A percentile compares a stretch with the other conserved stretches of the same genome.
Evolutionary conservation across 2,797 vertebrate species (phyloP).

Genomic region (Characodon lateralis): DNA sequence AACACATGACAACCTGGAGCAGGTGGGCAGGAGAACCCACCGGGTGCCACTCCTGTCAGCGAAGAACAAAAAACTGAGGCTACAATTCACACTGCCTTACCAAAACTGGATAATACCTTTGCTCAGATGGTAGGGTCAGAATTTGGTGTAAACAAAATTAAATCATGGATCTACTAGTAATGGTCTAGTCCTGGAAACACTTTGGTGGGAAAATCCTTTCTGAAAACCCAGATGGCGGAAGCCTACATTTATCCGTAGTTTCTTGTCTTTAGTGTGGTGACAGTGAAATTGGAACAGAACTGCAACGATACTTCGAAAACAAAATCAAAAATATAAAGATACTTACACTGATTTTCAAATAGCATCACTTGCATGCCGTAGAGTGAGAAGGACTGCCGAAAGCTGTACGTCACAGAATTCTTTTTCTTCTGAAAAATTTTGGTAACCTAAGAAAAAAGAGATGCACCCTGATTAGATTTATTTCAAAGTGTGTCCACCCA

Average conservation of each 20-base stretch:
- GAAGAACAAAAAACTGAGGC: background rate
- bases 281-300: background rate
- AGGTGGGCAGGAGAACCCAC: background rate
- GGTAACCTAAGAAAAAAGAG: slow-evolving; percentile 84
- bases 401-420: slow-evolving; percentile 97
- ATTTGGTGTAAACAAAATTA: too few relatives aligned
- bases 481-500: background rate
- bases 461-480: slow-evolving; percentile 3
- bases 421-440: slow-evolving; percentile 99
- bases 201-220: background rate
- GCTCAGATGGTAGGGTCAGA: too few relatives aligned
- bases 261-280: background rate
- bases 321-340: slow-evolving; percentile 11
- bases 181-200: background rate
- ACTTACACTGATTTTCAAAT: slow-evolving; percentile 97
- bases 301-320: background rate
- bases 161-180: too few relatives aligned
- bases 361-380: slow-evolving; percentile 96
- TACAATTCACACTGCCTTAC: too few relatives aligned
- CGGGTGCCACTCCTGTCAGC: too few relatives aligned
- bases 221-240: background rate
- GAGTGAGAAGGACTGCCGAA: slow-evolving; percentile 95
- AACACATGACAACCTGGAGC: background rate
- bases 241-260: background rate
- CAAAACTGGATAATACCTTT: too few relatives aligned